Conservation (phyloP, 2,888 invertebrate species). For the Crossocerus cetratus region DNA sequence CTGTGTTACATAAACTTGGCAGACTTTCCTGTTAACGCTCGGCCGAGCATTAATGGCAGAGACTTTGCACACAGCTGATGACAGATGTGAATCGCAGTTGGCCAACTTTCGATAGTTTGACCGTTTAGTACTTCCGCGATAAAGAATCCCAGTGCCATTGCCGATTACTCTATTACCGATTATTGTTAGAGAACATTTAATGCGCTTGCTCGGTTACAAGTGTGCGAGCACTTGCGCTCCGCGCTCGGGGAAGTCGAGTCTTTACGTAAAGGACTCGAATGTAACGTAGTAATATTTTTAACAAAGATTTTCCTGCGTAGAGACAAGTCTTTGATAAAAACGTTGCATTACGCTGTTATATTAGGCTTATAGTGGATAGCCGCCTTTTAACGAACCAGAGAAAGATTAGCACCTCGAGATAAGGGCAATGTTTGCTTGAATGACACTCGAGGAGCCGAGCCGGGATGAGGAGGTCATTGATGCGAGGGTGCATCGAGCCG, state of each 20-base stretch:
- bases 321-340: no score
- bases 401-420: no score
- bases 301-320: no score
- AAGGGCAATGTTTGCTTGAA: no score
- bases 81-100: not conserved
- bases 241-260: no score
- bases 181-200: not conserved
- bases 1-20: not conserved
- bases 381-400: no score
- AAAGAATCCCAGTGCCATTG: not conserved
- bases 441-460: not conserved
- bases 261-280: no score
- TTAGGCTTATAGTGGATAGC: no score
- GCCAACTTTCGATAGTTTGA: not conserved
- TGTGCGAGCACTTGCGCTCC: no score
- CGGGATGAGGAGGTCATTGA: not conserved
- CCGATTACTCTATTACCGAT: not conserved
- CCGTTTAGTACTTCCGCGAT: slow-evolving; percentile 14
- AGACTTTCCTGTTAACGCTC: slow-evolving; percentile 1
- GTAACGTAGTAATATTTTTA: no score
- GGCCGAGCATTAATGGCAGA: not conserved
- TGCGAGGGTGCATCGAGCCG: slow-evolving; percentile 5
- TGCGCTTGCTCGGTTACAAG: no score
- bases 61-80: not conserved
- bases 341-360: no score